Percentiles rank a stretch among this genome's conserved stretches.
Evolutionary conservation across 2,888 invertebrate species (phyloP).

Genomic region (Sphinx pinastri): DNA sequence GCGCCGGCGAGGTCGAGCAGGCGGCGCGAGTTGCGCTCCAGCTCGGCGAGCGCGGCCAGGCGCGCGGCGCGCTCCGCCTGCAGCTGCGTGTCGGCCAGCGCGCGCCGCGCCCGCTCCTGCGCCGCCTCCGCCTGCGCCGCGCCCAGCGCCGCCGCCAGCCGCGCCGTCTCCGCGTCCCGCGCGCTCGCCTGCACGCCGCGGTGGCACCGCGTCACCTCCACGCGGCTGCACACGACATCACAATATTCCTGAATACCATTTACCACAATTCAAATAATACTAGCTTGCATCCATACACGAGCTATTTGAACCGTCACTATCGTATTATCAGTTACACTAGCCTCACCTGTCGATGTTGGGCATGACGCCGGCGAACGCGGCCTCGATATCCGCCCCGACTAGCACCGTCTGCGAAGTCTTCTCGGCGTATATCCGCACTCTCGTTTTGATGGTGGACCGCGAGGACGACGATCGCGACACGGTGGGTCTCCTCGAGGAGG

Average conservation of each 20-base stretch:
- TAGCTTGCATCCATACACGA: too few relatives aligned
- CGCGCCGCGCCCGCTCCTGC: slow-evolving; percentile 83
- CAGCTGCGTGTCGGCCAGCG: slow-evolving; percentile 84
- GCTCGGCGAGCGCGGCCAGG: slow-evolving; percentile 88
- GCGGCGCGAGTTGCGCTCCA: slow-evolving; percentile 89
- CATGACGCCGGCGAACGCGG: slow-evolving; percentile 86
- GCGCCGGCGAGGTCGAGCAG: slow-evolving; percentile 83
- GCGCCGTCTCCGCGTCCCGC: slow-evolving; percentile 86
- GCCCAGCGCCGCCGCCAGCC: slow-evolving; percentile 84
- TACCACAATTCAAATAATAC: too few relatives aligned
- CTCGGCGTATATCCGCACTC: slow-evolving; percentile 91
- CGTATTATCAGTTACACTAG: too few relatives aligned
- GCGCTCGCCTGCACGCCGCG: slow-evolving; percentile 87
- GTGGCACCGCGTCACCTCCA: slow-evolving; percentile 77
- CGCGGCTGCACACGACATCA: slow-evolving; percentile 1
- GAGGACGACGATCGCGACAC: slow-evolving; percentile 71
- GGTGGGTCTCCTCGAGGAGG: slow-evolving; percentile 67
- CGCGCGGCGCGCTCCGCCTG: slow-evolving; percentile 89
- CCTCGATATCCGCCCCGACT: slow-evolving; percentile 88
- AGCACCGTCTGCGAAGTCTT: slow-evolving; percentile 90
- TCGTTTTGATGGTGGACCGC: slow-evolving; percentile 66
- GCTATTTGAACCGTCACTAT: too few relatives aligned
- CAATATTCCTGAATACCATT: too few relatives aligned
- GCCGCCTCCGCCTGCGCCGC: slow-evolving; percentile 85
- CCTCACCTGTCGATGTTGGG: slow-evolving; percentile 75